Evolutionary conservation across 2,888 invertebrate species (phyloP), one percentile per base, ranked within the genome.

Genomic region (Heliconius sara): DNA sequence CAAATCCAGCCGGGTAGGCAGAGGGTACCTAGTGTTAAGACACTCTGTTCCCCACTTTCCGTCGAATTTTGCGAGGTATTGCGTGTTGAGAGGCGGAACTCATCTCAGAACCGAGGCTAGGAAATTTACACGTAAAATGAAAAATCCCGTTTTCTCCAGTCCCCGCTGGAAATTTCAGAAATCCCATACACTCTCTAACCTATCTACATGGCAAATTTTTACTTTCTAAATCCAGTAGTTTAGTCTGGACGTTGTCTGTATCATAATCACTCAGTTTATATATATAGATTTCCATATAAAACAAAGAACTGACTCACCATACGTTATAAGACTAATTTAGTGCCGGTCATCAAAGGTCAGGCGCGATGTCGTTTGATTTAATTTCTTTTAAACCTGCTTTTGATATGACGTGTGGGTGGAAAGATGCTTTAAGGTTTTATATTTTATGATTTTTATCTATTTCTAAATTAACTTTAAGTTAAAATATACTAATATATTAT

Each of bases 301-400:
- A 75, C 75, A 75, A 75, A 75, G 75, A n/a, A 27, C 19, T 75
- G 75, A 65, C 65, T 65, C 27, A 65, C 65, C 16, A 19, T 52
- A 43, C 47, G 71, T 39, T 68, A 77, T 76, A 75, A 71, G 76
- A 52, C 43, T 74, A 77, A 82, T 80, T 80, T 80, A 82, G 75
- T 52, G 77, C 34, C 76, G 52, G 65, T 76, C 77, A 74, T 12
- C 57, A 68, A 77, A 82, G 82, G 82, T 82, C 80, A 80, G 65
- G 75, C 52, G 65, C 65, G 34, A 65, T 68, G 68, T 74, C 39
- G 65, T 78, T 78, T 73, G 74, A 74, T 78, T 74, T 74, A 74
- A 75, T 79, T 79, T 75, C 60, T 75, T 30, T 75, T 10, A 68
- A 75, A 79, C 74, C 74, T 74, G 39, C 68, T 70, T 60, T 12